Percentiles rank a stretch among this genome's conserved stretches.
Conservation (phyloP, 2,113 vertebrate species). For the Bubalus kerabau region DNA sequence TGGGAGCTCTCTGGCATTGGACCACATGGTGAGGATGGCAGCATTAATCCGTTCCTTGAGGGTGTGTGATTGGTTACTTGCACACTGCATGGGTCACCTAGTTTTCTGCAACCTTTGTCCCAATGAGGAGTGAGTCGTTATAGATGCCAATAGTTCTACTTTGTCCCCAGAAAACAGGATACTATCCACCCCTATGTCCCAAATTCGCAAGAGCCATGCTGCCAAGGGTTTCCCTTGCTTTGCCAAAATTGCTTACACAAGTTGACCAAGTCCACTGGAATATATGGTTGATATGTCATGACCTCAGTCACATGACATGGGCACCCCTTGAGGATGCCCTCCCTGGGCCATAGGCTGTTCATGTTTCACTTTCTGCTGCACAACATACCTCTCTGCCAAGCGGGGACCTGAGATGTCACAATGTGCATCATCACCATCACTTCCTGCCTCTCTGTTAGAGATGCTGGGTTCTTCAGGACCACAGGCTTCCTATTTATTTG, state of each 20-base stretch:
- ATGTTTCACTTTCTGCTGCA: neutral
- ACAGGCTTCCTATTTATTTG: neutral
- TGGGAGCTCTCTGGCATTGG: neutral
- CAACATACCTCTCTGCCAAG: neutral
- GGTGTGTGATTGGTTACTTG: neutral
- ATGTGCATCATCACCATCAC: neutral
- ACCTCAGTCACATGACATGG: neutral
- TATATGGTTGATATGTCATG: neutral
- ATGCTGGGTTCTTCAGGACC: neutral
- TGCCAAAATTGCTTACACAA: neutral
- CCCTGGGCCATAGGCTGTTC: too few relatives aligned
- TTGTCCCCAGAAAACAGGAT: neutral
- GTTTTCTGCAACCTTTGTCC: neutral
- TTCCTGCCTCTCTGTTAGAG: neutral
- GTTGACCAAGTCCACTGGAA: neutral
- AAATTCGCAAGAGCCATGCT: neutral
- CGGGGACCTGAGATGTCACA: neutral
- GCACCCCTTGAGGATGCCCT: neutral
- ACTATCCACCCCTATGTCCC: neutral
- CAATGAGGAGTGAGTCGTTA: neutral
- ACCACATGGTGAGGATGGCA: neutral
- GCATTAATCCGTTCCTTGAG: neutral
- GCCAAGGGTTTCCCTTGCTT: neutral
- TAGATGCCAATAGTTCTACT: neutral
- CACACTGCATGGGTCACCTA: neutral